Evolutionary conservation across 2,888 invertebrate genomes (phyloP), one percentile per base, ranked within the genome.

Genomic region (Anorthoa munda): DNA sequence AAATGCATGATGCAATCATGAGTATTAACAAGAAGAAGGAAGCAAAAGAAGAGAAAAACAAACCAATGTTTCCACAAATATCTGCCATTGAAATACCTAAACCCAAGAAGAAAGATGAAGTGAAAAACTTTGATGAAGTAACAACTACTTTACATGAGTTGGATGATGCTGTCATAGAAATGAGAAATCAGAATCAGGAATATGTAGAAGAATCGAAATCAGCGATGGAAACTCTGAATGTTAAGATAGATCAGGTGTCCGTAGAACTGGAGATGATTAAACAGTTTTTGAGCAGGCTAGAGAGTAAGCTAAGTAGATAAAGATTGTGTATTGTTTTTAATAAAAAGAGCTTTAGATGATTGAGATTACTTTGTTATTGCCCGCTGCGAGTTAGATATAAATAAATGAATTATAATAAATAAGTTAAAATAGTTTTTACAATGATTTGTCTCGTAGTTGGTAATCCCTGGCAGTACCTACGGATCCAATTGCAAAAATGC

Each of bases 241-340:
- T 92, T 0, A 96, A 95, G 86, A 89, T 96, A 68, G 95, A 96
- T 76, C 92, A 94, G 84, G 90, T 96, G 82, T 90, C 94, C 2
- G 56, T 92, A 55, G 96, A 96, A 81, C 90, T 96, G 55, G 92
- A 93, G 75, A 83, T 78, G 23, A 93, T 95, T 13, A 95, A 95
- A 73, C 88, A 90, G 55, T 90, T 94, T 75, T 91, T 96, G 72
- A 83, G 84, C 56, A 92, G 92, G 78, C 83, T 96, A 77, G 95
- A 96, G 73, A 94, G 89, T 82, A 96, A 94, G 79, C 65, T 95
- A 60, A 84, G 85, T 31, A 75, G 64, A 72, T 87, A 45, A 75
- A 48, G 5, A 70, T 64, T n/a, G 56, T 65, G 18, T 61, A 39
- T 46, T 53, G 50, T 55, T 80, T 66, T 55, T 59, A 74, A 50